Evolutionary conservation across 1,140 invertebrate genomes (phyloP), one percentile per base, ranked within the genome.

Genomic region (Nomia melanderi): DNA sequence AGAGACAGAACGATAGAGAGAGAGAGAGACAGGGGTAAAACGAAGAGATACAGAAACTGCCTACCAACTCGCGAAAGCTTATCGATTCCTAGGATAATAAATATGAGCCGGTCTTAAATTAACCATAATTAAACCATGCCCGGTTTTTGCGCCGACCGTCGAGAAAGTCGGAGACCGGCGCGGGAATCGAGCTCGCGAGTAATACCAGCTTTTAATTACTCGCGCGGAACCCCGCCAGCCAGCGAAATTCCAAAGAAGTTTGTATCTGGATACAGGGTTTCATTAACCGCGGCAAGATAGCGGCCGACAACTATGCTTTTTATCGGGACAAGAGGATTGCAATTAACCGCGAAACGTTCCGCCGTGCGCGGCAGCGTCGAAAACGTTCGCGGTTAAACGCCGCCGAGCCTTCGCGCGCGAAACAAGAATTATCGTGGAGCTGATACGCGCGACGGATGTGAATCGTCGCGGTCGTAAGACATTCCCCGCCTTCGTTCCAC

Each of bases 121-220:
- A 31, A 65, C 23, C 41, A 39, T 65, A 65, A 65, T 47, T n/a
- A 65, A 31, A 41, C 27, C 39, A 11, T 9, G 4, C 11, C 33
- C 11, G 4, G 27, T 23, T n/a, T 23, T 33, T 14, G 33, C 33
- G n/a, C 1, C 23, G 8, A 23, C 8, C n/a, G n/a, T 20, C 29
- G 27, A 20, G 27, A 31, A 31, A 57, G 12, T 57, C 17, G 20
- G 47, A 62, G 11, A n/a, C n/a, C 23, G 17, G 1, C n/a, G 33
- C 33, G 33, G 33, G 14, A 29, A 36, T n/a, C 63, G 20, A 44
- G 20, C 14, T 27, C 4, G 63, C 20, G 47, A 65, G 63, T 77
- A 79, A 63, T 36, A 50, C 66, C 60, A 59, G 65, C 33, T 60
- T 70, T 63, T 79, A 63, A 77, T 76, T 77, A 69, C 59, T 66